phyloP scores from a whole-genome alignment of 2,888 invertebrate genomes.

The Lepeophtheirus nordmannii region DNA sequence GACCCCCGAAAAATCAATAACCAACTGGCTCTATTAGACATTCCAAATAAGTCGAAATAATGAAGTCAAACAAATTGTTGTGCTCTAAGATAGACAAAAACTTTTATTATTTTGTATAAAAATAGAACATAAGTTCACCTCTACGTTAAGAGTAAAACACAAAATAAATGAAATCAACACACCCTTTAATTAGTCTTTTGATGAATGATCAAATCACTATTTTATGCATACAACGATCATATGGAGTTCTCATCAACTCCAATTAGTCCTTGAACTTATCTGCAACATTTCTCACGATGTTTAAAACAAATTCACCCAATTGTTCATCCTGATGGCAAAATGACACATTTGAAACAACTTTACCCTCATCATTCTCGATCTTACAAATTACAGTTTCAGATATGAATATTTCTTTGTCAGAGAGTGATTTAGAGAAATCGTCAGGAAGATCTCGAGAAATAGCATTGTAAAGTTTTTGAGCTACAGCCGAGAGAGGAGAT shows the following conservation, averaged over 20 bases:
- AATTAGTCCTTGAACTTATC: not conserved
- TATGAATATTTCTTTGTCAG: slow-evolving; percentile 25
- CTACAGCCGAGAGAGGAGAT: slow-evolving; percentile 68
- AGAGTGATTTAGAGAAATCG: not conserved
- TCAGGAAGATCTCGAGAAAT: not conserved
- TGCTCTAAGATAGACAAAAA: no score
- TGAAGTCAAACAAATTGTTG: no score
- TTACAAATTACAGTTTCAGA: slow-evolving; percentile 78
- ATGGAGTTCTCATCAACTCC: not conserved
- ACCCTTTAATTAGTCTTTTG: no score
- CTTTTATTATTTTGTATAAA: no score
- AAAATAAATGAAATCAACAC: no score
- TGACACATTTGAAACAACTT: slow-evolving; percentile 63
- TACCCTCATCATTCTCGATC: slow-evolving; percentile 61
- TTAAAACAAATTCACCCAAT: slow-evolving; percentile 20
- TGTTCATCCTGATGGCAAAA: slow-evolving; percentile 59
- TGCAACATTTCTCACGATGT: slow-evolving; percentile 16
- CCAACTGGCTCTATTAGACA: no score
- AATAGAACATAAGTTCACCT: no score
- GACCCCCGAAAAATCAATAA: no score
- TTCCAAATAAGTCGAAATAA: no score
- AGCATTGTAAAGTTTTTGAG: slow-evolving; percentile 39
- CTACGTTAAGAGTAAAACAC: no score
- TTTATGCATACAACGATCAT: not conserved
- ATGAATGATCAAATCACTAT: no score